phyloP scores from a whole-genome alignment of 2,888 invertebrate genomes.

The Xanthia icteritia region DNA sequence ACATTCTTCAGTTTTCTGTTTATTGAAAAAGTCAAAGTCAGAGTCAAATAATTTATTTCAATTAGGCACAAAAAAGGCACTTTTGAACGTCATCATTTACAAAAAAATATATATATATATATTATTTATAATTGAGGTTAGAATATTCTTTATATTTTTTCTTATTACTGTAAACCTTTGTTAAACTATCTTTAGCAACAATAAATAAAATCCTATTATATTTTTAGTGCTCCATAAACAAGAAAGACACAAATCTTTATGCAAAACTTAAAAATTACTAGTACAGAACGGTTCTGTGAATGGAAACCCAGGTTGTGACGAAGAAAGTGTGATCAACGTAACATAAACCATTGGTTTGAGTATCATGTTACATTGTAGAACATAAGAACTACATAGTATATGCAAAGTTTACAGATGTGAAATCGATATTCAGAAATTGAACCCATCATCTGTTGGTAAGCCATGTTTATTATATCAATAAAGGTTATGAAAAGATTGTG shows the following conservation, averaged over 20 bases:
- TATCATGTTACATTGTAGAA: conserved; percentile 38
- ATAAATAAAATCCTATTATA: not conserved
- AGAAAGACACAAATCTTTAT: not conserved
- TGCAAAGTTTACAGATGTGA: conserved; percentile 12
- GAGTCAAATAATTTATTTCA: too few species aligned
- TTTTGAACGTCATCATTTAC: too few species aligned
- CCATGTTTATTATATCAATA: not conserved
- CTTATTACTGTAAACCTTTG: not conserved
- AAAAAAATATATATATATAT: too few species aligned
- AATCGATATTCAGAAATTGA: conserved; percentile 8
- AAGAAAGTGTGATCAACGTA: conserved; percentile 41
- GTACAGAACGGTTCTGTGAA: not conserved
- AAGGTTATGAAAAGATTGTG: not conserved
- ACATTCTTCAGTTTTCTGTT: not conserved
- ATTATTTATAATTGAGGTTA: too few species aligned
- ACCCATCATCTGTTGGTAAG: not conserved
- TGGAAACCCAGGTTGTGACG: not conserved
- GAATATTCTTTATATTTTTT: not conserved
- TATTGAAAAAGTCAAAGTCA: too few species aligned
- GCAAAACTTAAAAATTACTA: not conserved
- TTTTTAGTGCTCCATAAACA: not conserved
- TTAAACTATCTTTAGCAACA: not conserved
- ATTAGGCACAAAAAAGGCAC: too few species aligned
- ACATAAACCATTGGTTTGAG: conserved; percentile 30
- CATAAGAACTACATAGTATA: conserved; percentile 19